Conservation (phyloP, 1,140 invertebrate species). For the Zeugodacus cucurbitae region DNA sequence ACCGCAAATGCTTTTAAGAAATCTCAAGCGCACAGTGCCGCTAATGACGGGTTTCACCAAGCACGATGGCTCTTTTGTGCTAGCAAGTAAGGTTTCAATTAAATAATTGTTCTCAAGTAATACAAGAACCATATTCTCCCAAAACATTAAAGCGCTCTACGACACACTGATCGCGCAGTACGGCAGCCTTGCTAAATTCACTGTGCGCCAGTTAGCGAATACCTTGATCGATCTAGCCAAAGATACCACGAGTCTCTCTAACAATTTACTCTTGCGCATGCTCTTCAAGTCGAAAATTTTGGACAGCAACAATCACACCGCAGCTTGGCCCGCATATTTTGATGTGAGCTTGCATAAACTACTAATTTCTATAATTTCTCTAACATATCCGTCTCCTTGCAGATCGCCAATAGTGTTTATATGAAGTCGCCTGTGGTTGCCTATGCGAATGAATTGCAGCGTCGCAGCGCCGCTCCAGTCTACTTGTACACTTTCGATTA, state of each 20-base stretch:
- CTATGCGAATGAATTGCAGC: slow-evolving; percentile 49
- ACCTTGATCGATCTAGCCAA: slow-evolving; percentile 47
- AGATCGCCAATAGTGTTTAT: slow-evolving; percentile 51
- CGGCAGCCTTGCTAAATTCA: slow-evolving; percentile 19
- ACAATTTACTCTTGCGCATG: slow-evolving; percentile 51
- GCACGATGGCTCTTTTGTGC: slow-evolving; percentile 60
- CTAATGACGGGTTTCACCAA: slow-evolving; percentile 61
- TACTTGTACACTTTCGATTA: slow-evolving; percentile 64
- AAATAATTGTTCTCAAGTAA: not conserved
- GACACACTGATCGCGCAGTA: not conserved
- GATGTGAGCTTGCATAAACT: slow-evolving; percentile 51
- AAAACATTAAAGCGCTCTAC: not conserved
- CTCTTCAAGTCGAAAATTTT: slow-evolving; percentile 50
- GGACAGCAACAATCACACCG: slow-evolving; percentile 51
- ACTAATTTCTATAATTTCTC: not conserved
- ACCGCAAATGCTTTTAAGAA: slow-evolving; percentile 49
- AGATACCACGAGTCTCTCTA: slow-evolving; percentile 50
- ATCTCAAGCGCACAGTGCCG: slow-evolving; percentile 48
- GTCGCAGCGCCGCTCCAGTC: slow-evolving; percentile 45
- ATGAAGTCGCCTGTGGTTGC: slow-evolving; percentile 61
- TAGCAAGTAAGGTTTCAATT: slow-evolving; percentile 51
- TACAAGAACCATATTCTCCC: not conserved
- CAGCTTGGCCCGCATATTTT: slow-evolving; percentile 55
- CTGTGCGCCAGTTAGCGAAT: slow-evolving; percentile 52
- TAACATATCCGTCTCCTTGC: not conserved